These are phyloP conservation scores for Scolopax bukidnonensis DNA, from an alignment of 2,797 vertebrate genomes.

Conservation along the genomic window DNA sequence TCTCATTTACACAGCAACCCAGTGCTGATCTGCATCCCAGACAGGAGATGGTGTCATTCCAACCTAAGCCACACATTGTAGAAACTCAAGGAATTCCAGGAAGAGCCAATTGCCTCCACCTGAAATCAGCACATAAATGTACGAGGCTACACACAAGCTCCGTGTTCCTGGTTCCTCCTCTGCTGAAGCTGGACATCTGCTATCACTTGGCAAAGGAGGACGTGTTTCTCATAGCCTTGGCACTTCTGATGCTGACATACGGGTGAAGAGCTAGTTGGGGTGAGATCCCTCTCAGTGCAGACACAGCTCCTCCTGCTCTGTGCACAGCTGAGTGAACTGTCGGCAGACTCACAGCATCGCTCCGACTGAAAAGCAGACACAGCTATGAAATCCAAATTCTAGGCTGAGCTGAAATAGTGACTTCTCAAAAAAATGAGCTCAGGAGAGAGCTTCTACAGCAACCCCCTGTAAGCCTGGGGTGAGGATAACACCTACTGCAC, in stretches of 20 bases:
- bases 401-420: not conserved
- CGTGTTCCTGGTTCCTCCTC: not conserved
- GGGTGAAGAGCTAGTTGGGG: not conserved
- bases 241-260: not conserved
- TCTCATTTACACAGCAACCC: not conserved
- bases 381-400: not conserved
- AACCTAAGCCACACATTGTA: not conserved
- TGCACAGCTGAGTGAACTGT: not conserved
- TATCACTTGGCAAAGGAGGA: not conserved
- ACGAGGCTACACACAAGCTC: not conserved
- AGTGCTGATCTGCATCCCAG: not conserved
- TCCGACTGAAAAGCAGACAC: not conserved
- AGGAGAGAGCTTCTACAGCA: not conserved
- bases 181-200: conserved; percentile 27
- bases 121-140: not conserved
- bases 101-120: not conserved
- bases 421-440: not conserved
- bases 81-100: not conserved
- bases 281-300: not conserved
- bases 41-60: not conserved
- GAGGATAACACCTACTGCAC: not conserved
- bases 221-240: not conserved
- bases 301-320: not conserved
- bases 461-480: not conserved
- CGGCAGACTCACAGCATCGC: not conserved